Evolutionary conservation across 2,888 invertebrate genomes (phyloP), one percentile per base, ranked within the genome.

Genomic region (Abscondita cerata): DNA sequence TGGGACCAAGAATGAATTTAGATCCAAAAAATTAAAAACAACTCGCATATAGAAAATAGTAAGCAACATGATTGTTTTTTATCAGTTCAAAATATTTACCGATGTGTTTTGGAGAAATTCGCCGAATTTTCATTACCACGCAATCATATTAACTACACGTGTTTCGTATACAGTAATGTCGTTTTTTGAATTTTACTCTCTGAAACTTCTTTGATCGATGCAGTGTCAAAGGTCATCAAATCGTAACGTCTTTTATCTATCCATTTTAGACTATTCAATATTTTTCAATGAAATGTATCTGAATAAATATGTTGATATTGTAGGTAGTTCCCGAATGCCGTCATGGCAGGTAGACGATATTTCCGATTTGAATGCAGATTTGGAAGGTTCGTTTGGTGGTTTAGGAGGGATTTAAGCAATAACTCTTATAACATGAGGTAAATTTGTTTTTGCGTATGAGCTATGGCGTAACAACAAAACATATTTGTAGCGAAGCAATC

Each of bases 401-500:
- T 82, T 91, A 36, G 88, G 89, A 13, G 86, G 87, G 90, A 91
- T 75, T 81, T 90, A 51, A 85, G 86, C 36, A 84, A 84, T 40
- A 83, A 84, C 64, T 84, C 87, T 11, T 90, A 89, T 75, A 87
- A 86, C 72, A 89, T 89, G 84, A 88, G 87, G 87, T 89, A 74
- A 18, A 25, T 40, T 52, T 20, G 6, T 13, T 8, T 18, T 25
- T 25, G 25, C 6, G 6, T 25, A 4, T 6, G 6, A 4, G 2
- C 4, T 25, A 25, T 4, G 2, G 25, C 6, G 6, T 25, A 16
- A 44, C 44, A 44, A 44, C 44, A 12, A 19, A 41, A 41, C 12
- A 12, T 25, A 25, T 6, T 33, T 51, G 31, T 83, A 96, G 96
- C 82, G 96, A 96, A 81, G 91, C 95, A 63, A 86, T 96, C 70